A percentile compares a stretch with the other conserved stretches of the same genome.
Conservation (phyloP, 2,888 invertebrate species). For the Minunthozetes semirufus region DNA sequence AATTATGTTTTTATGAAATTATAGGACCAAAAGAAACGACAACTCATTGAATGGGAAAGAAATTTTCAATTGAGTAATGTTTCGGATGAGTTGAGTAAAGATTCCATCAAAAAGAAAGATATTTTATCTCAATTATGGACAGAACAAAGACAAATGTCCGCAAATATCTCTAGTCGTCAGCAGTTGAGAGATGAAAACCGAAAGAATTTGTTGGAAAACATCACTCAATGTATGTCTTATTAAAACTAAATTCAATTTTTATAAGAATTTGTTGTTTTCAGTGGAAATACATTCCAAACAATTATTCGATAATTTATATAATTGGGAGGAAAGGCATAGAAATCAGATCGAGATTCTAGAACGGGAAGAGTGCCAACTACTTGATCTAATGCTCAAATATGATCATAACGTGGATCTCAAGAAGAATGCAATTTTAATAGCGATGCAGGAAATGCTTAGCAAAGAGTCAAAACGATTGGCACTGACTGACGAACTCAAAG, state of each 20-base stretch:
- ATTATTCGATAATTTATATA: constrained; percentile 13
- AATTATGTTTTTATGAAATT: neutral
- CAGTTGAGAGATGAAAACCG: neutral
- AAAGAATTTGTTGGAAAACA: neutral
- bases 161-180: neutral
- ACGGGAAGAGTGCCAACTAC: neutral
- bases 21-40: constrained; percentile 25
- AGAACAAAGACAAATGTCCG: neutral
- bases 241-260: neutral
- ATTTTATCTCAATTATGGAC: neutral
- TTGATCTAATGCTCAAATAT: constrained; percentile 7
- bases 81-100: neutral
- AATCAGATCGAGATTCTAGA: neutral
- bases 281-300: constrained; percentile 25
- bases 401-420: neutral
- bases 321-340: constrained; percentile 18
- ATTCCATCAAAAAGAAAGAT: neutral
- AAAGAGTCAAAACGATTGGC: neutral
- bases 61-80: neutral
- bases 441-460: constrained; percentile 1
- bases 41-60: neutral
- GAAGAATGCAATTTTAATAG: neutral
- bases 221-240: neutral
- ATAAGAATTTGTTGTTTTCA: neutral
- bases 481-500: neutral